These are phyloP conservation scores for Rhinella marina DNA, from an alignment of 2,797 vertebrate genomes.

Conservation along the genomic window DNA sequence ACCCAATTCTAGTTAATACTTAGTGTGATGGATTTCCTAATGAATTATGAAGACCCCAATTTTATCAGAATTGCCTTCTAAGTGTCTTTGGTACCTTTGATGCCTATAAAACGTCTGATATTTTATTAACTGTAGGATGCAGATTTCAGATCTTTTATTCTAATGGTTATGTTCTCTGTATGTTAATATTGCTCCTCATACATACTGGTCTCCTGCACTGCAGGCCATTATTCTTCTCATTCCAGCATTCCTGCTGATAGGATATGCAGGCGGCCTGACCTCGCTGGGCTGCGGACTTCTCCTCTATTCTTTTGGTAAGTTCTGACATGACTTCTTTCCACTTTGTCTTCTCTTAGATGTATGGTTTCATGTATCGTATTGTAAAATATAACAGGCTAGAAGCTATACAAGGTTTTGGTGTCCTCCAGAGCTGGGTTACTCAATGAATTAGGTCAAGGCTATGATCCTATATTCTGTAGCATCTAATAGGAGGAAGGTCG, in stretches of 20 bases:
- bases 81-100: too few relatives aligned
- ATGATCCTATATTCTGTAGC: too few relatives aligned
- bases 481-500: too few relatives aligned
- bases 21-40: too few relatives aligned
- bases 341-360: neutral
- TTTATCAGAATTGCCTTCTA: too few relatives aligned
- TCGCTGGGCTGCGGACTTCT: slow-evolving; percentile 84
- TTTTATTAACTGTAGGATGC: neutral
- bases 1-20: too few relatives aligned
- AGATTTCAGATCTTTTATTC: neutral
- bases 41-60: too few relatives aligned
- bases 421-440: neutral
- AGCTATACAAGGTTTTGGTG: neutral
- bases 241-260: slow-evolving; percentile 91
- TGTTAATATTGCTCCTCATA: neutral
- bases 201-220: neutral
- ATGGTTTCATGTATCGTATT: neutral
- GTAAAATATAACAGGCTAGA: neutral
- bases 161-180: neutral
- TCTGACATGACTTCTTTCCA: neutral
- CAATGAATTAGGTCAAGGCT: neutral
- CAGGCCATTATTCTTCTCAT: slow-evolving; percentile 88
- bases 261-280: slow-evolving; percentile 80
- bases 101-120: neutral
- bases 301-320: slow-evolving; percentile 93